phyloP scores from a whole-genome alignment of 2,113 vertebrate genomes.

The Spizaetus ornatus region DNA sequence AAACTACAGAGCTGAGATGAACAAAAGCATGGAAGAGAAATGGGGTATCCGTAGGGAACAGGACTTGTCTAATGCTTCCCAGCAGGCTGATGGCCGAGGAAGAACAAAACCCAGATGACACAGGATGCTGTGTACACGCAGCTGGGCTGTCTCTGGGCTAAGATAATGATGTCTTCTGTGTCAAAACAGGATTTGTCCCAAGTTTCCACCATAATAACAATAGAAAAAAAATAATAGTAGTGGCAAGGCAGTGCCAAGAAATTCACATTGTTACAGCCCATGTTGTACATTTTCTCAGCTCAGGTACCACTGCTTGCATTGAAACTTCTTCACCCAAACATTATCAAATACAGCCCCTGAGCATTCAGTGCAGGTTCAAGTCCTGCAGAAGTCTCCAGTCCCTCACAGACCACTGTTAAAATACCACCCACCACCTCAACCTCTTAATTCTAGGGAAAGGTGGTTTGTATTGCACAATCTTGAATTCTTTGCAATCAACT shows the following conservation, averaged over 20 bases:
- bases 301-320: not conserved
- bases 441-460: not conserved
- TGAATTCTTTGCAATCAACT: not conserved
- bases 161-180: not conserved
- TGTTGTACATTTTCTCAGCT: not conserved
- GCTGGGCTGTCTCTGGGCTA: not conserved
- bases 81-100: not conserved
- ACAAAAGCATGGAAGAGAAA: not conserved
- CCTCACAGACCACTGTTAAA: not conserved
- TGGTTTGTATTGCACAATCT: not conserved
- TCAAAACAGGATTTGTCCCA: not conserved
- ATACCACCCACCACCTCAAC: not conserved
- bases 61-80: not conserved
- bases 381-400: not conserved
- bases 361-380: not conserved
- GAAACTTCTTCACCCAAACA: not conserved
- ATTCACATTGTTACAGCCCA: not conserved
- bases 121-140: accelerated
- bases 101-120: not conserved
- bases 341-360: not conserved
- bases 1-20: not conserved
- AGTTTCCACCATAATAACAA: not conserved
- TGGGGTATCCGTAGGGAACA: accelerated
- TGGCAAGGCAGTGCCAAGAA: not conserved
- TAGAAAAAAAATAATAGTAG: not conserved